Conservation (phyloP, 2,113 vertebrate genomes). For the Pedionomus torquatus region DNA sequence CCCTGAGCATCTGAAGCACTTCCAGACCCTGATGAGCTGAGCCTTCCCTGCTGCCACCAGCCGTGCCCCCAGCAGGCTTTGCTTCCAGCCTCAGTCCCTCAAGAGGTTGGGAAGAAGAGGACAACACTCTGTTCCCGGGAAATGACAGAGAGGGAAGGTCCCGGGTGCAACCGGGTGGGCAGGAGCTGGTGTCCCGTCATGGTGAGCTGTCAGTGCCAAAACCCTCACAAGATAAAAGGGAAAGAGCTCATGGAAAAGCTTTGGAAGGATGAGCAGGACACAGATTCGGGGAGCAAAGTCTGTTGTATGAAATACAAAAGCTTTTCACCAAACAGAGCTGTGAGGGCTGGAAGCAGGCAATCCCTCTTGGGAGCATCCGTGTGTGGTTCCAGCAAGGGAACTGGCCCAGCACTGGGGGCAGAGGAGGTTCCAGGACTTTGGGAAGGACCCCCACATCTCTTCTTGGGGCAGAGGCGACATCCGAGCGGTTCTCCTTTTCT, state of each 20-base stretch:
- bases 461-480: not conserved
- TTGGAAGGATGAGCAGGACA: not conserved
- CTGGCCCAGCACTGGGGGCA: fast-evolving
- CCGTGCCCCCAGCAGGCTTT: not conserved
- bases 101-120: not conserved
- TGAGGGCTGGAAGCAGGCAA: not conserved
- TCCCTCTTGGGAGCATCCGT: not conserved
- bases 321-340: not conserved
- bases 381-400: not conserved
- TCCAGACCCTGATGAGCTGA: not conserved
- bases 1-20: not conserved
- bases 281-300: not conserved
- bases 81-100: not conserved
- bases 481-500: fast-evolving
- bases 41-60: not conserved
- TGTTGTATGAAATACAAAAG: not conserved
- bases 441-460: not conserved
- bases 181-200: not conserved
- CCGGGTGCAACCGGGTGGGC: not conserved
- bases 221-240: not conserved
- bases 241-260: not conserved
- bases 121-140: not conserved
- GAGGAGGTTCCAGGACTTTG: not conserved
- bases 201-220: not conserved
- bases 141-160: not conserved